Conservation (phyloP, 2,888 invertebrate species). For the Andrena bicolor region DNA sequence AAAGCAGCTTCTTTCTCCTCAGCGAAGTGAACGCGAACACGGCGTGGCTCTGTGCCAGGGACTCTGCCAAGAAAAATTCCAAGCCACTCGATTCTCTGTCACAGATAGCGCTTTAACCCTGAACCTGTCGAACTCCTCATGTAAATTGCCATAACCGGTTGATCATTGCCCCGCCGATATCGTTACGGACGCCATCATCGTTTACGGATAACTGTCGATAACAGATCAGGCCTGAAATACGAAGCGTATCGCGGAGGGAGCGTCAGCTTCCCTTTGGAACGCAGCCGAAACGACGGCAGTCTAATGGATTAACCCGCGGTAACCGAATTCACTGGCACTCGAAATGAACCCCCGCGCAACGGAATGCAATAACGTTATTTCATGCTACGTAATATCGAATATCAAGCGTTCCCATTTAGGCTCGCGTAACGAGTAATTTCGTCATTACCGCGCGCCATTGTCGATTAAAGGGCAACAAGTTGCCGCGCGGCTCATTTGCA, state of each 20-base stretch:
- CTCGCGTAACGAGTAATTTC: slow-evolving; percentile 44
- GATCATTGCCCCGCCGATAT: slow-evolving; percentile 20
- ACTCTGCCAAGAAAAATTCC: slow-evolving; percentile 23
- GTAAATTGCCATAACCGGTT: slow-evolving; percentile 22
- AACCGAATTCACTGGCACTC: neutral
- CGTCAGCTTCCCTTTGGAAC: neutral
- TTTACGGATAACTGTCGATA: neutral
- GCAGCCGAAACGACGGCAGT: neutral
- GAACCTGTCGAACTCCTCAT: neutral
- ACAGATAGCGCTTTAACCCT: slow-evolving; percentile 37
- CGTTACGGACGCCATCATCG: neutral
- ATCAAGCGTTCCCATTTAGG: slow-evolving; percentile 17
- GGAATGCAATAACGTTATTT: slow-evolving; percentile 20
- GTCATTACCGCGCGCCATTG: slow-evolving; percentile 28
- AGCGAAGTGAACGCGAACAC: slow-evolving; percentile 1
- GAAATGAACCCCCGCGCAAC: neutral
- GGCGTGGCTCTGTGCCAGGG: slow-evolving; percentile 34
- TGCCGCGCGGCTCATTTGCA: slow-evolving; percentile 26
- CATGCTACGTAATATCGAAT: neutral
- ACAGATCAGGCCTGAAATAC: neutral
- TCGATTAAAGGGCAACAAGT: slow-evolving; percentile 55
- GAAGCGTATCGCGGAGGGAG: neutral
- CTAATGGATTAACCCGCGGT: neutral
- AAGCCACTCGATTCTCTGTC: slow-evolving; percentile 8
- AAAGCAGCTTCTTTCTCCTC: neutral